Evolutionary conservation across 2,113 vertebrate genomes (phyloP).

Genomic region (Gavia stellata): DNA sequence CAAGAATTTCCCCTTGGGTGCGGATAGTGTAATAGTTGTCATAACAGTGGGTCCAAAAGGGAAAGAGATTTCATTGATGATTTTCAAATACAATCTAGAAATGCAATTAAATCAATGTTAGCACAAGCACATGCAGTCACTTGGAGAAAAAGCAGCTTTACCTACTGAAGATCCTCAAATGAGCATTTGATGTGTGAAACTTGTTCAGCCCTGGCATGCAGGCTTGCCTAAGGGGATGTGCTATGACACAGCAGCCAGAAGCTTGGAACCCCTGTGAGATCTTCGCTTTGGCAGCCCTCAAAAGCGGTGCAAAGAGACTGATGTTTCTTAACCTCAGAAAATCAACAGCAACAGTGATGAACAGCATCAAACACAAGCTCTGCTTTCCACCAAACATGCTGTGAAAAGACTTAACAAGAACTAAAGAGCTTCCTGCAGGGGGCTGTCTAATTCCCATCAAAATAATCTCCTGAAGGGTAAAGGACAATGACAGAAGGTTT

Average conservation of each 20-base stretch:
- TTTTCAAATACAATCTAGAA: not conserved
- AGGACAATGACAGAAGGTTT: conserved; percentile 59
- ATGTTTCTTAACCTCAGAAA: conserved; percentile 61
- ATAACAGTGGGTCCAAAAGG: not conserved
- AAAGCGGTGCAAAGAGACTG: not conserved
- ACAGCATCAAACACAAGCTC: conserved; percentile 64
- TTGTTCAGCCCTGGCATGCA: not conserved
- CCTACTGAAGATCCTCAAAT: not conserved
- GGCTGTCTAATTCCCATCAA: conserved; percentile 73
- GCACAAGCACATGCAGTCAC: not conserved
- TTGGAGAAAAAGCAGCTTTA: not conserved
- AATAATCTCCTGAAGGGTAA: conserved; percentile 56
- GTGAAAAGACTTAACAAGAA: conserved; percentile 62
- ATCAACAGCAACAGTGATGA: conserved; percentile 45
- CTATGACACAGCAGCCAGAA: not conserved
- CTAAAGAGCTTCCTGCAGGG: conserved; percentile 70
- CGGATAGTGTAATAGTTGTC: not conserved
- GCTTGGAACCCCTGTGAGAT: not conserved
- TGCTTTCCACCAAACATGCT: conserved; percentile 54
- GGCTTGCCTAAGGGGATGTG: not conserved
- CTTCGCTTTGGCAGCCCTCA: not conserved
- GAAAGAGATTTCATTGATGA: not conserved
- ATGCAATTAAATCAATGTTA: not conserved
- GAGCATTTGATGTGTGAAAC: not conserved
- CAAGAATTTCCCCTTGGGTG: not conserved